Percentiles rank a stretch among this genome's conserved stretches.
These are phyloP conservation scores for Salpingus planirostris DNA, from an alignment of 2,888 invertebrate species.

Conservation along the genomic window DNA sequence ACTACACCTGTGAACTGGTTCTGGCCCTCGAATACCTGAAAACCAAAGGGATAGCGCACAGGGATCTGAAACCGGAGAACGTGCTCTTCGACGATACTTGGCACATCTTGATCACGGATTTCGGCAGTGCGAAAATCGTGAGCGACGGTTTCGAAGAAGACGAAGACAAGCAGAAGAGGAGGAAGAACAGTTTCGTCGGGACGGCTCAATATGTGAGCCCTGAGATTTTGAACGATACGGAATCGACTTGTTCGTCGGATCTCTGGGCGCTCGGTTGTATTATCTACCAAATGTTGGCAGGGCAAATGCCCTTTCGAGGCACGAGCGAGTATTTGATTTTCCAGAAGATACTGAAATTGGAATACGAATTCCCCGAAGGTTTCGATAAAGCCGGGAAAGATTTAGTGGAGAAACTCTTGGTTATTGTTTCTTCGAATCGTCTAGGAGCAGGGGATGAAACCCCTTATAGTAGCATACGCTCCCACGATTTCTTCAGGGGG, in stretches of 20 bases:
- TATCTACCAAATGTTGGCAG: slow-evolving; percentile 93
- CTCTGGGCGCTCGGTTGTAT: slow-evolving; percentile 98
- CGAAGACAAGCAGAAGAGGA: slow-evolving; percentile 42
- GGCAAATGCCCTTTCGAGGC: slow-evolving; percentile 59
- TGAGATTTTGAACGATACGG: slow-evolving; percentile 78
- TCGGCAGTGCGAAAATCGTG: slow-evolving; percentile 89
- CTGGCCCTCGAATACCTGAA: slow-evolving; percentile 89
- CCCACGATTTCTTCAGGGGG: slow-evolving; percentile 78
- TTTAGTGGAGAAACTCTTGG: slow-evolving; percentile 77
- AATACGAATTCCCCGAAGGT: slow-evolving; percentile 87
- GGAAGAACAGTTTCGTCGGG: slow-evolving; percentile 88
- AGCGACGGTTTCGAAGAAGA: slow-evolving; percentile 34
- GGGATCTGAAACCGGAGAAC: slow-evolving; percentile 97
- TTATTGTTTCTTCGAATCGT: slow-evolving; percentile 69
- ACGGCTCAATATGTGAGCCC: slow-evolving; percentile 99
- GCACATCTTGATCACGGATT: slow-evolving; percentile 95
- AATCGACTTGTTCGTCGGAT: slow-evolving; percentile 73
- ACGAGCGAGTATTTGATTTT: slow-evolving; percentile 93
- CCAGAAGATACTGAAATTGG: slow-evolving; percentile 85
- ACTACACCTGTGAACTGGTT: slow-evolving; percentile 91
- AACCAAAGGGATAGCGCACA: slow-evolving; percentile 79
- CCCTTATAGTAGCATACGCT: slow-evolving; percentile 72
- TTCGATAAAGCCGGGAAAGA: slow-evolving; percentile 81
- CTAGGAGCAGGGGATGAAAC: slow-evolving; percentile 71
- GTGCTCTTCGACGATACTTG: slow-evolving; percentile 90